These are phyloP conservation scores for Lochmaea crataegi DNA, from an alignment of 2,888 invertebrate genomes.

Conservation along the genomic window DNA sequence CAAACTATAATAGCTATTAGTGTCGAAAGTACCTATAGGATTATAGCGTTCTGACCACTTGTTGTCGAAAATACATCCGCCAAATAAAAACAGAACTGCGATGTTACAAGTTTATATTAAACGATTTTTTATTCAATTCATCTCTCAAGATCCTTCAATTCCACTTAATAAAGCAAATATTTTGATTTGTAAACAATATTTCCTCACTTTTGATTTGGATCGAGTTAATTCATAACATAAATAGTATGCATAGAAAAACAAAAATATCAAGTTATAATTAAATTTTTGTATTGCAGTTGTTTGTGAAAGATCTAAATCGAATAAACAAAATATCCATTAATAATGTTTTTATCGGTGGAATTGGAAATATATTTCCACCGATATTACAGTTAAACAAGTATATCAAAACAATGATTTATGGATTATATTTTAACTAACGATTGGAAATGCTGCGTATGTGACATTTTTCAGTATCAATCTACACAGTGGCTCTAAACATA, in stretches of 20 bases:
- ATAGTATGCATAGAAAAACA: neutral
- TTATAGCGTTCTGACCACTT: too few species aligned
- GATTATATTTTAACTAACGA: constrained; percentile 15
- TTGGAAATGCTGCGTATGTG: constrained; percentile 11
- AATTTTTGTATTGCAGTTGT: neutral
- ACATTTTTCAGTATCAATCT: neutral
- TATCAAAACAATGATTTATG: constrained; percentile 30
- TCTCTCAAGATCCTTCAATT: too few species aligned
- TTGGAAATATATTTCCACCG: constrained; percentile 32
- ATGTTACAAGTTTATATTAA: too few species aligned
- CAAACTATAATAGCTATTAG: too few species aligned
- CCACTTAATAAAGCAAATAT: too few species aligned
- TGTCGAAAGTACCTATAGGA: too few species aligned
- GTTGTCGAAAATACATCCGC: too few species aligned
- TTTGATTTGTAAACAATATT: neutral
- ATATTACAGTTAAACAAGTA: constrained; percentile 32
- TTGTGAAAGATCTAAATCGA: constrained; percentile 21
- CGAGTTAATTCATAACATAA: neutral
- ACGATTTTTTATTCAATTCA: too few species aligned
- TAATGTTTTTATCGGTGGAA: constrained; percentile 31
- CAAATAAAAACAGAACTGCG: too few species aligned
- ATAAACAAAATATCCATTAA: constrained; percentile 27
- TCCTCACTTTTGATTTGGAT: neutral
- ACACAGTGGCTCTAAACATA: neutral
- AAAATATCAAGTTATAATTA: neutral